Percentiles rank a stretch among this genome's conserved stretches.
These are phyloP conservation scores for Mastomys coucha DNA, from an alignment of 2,113 vertebrate genomes.

Conservation along the genomic window DNA sequence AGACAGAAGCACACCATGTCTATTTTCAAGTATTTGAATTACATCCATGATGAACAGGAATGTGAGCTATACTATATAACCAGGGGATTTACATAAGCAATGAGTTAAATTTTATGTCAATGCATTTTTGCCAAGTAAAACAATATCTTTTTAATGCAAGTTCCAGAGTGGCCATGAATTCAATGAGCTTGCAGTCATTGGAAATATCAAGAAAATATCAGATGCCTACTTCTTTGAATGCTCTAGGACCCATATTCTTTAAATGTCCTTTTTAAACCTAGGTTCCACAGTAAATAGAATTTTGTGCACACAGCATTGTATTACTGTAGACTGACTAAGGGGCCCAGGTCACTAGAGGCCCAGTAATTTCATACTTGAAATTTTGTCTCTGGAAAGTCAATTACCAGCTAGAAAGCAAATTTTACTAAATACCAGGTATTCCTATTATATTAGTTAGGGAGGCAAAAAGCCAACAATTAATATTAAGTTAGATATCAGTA, in stretches of 20 bases:
- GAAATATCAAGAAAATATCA: not conserved
- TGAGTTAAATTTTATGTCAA: not conserved
- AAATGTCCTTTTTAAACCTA: not conserved
- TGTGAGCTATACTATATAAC: not conserved
- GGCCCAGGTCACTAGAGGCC: not conserved
- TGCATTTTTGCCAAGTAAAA: slow-evolving; percentile 23
- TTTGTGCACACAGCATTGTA: not conserved
- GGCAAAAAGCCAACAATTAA: not conserved
- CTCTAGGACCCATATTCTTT: not conserved
- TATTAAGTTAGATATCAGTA: not conserved
- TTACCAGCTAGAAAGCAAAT: not conserved
- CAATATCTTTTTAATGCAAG: not conserved
- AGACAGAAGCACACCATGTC: not conserved
- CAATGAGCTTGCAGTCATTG: not conserved
- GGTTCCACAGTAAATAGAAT: not conserved
- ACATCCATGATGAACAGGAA: not conserved
- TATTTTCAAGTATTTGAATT: slow-evolving; percentile 52
- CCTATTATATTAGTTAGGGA: not conserved
- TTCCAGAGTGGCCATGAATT: not conserved
- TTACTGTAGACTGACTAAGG: not conserved
- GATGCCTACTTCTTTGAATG: not conserved
- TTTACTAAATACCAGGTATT: not conserved
- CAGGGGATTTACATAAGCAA: not conserved
- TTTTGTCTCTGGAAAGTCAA: slow-evolving; percentile 1
- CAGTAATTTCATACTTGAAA: not conserved